These are phyloP conservation scores for Drosophila greeni DNA, from an alignment of 2,888 invertebrate species.

Conservation along the genomic window DNA sequence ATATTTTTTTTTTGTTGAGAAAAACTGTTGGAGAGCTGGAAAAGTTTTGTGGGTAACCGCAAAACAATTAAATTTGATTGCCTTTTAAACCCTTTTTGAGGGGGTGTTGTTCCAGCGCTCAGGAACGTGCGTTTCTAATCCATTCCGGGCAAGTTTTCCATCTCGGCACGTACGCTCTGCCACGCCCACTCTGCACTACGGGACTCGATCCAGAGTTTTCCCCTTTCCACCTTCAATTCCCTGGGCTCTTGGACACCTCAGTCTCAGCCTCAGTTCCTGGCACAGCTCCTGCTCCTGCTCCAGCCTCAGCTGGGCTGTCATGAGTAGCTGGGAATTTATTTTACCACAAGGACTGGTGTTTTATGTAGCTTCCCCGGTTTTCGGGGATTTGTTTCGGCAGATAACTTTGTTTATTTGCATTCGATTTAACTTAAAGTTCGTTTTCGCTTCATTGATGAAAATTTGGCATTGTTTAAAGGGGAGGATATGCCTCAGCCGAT, in stretches of 20 bases:
- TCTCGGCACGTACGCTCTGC: constrained; percentile 62
- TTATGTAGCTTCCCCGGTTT: constrained; percentile 39
- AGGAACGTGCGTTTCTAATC: constrained; percentile 54
- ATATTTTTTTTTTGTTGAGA: background rate
- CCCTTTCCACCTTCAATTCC: constrained; percentile 15
- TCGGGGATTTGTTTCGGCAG: constrained; percentile 52
- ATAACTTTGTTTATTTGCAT: constrained; percentile 54
- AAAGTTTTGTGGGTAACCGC: constrained; percentile 55
- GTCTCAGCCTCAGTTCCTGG: constrained; percentile 1
- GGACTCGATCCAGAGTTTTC: constrained; percentile 1
- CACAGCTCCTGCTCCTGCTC: background rate
- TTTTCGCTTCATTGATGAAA: constrained; percentile 62
- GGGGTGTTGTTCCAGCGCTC: constrained; percentile 1
- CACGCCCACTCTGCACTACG: constrained; percentile 15
- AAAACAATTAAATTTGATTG: constrained; percentile 72
- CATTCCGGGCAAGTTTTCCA: constrained; percentile 56
- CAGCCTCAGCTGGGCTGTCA: constrained; percentile 51
- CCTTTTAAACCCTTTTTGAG: constrained; percentile 60
- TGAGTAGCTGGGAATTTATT: constrained; percentile 68
- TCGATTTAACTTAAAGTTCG: constrained; percentile 59
- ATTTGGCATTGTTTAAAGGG: constrained; percentile 47
- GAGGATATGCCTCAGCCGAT: constrained; percentile 39
- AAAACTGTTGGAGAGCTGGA: constrained; percentile 15
- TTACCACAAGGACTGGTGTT: constrained; percentile 63
- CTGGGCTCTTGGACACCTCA: constrained; percentile 34